A percentile compares a stretch with the other conserved stretches of the same genome.
Evolutionary conservation across 2,888 invertebrate species (phyloP).

Genomic region (Pristionchus mayeri): DNA sequence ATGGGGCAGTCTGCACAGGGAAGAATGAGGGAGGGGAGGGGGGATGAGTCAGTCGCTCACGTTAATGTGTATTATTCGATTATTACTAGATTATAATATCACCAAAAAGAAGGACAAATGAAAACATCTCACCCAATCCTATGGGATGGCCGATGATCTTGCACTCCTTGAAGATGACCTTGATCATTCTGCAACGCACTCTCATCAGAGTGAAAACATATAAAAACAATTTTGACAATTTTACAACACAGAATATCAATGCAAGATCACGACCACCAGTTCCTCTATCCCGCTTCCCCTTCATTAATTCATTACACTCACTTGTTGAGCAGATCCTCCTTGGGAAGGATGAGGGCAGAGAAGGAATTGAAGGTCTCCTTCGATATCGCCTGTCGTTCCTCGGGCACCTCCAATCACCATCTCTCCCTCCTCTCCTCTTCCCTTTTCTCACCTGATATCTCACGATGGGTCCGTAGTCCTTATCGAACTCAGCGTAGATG

Average conservation of each 20-base stretch:
- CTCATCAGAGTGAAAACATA: no score
- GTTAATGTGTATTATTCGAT: no score
- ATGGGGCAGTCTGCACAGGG: constrained; percentile 48
- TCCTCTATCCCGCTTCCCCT: no score
- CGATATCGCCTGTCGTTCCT: not conserved
- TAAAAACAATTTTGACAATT: no score
- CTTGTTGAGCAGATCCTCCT: constrained; percentile 59
- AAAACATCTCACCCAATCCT: constrained; percentile 59
- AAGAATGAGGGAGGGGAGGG: not conserved
- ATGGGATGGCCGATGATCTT: constrained; percentile 75
- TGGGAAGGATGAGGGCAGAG: constrained; percentile 64
- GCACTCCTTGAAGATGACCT: constrained; percentile 65
- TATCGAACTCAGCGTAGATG: constrained; percentile 73
- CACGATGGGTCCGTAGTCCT: constrained; percentile 66
- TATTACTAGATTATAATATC: no score
- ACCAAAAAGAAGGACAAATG: not conserved
- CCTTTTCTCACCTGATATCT: constrained; percentile 63
- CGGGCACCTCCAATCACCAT: constrained; percentile 4
- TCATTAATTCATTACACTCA: not conserved
- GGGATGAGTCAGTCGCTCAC: not conserved
- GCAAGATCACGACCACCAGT: no score
- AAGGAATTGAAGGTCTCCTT: constrained; percentile 57
- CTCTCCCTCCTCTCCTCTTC: not conserved
- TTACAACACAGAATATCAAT: no score
- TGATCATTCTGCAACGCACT: constrained; percentile 60